Evolutionary conservation across 30 jellyfish, hydroid and myxozoan genomes (phyloP).

Genomic region (Sanderia malayensis): DNA sequence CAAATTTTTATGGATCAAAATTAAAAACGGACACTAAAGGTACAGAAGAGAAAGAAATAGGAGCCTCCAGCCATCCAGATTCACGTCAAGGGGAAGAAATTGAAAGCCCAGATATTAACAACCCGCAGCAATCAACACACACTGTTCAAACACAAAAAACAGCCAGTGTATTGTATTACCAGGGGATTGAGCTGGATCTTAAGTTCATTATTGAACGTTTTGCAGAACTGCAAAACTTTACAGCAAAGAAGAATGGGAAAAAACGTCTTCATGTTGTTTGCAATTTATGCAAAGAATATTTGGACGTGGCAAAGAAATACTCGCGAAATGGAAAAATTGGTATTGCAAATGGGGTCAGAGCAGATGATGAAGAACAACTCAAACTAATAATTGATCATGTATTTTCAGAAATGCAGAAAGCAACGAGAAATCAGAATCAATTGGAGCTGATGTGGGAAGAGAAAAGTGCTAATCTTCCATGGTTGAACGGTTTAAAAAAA

Average conservation of each 20-base stretch:
- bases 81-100: neutral
- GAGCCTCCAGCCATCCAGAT: neutral
- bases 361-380: constrained; percentile 1
- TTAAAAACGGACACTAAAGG: neutral
- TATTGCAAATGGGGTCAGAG: neutral
- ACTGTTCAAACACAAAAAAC: neutral
- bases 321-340: neutral
- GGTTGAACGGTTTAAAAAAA: neutral
- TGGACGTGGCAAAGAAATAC: constrained; percentile 30
- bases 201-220: neutral
- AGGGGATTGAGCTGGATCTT: neutral
- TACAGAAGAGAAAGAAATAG: neutral
- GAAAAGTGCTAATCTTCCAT: too few relatives aligned
- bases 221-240: constrained; percentile 15
- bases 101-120: neutral
- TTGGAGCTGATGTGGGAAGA: too few relatives aligned
- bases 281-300: constrained; percentile 31
- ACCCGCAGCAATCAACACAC: constrained; percentile 3
- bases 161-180: neutral
- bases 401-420: too few relatives aligned
- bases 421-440: too few relatives aligned
- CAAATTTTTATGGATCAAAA: neutral
- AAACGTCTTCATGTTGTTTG: constrained; percentile 30
- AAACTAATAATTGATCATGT: too few relatives aligned
- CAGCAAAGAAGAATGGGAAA: constrained; percentile 31